Evolutionary conservation across 1,140 invertebrate species (phyloP).

Genomic region (Schlechtendalia chinensis): DNA sequence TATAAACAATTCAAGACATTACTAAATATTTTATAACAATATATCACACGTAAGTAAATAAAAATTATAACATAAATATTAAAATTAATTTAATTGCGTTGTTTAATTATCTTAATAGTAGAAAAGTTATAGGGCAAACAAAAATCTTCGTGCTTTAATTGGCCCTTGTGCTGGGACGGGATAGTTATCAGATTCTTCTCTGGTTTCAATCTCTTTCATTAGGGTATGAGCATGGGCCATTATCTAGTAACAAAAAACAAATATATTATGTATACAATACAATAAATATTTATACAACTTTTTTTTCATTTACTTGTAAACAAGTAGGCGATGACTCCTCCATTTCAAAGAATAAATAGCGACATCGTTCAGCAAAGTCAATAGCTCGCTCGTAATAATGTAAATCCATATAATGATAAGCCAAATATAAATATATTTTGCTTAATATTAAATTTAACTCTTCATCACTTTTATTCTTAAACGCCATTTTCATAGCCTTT

Average conservation of each 20-base stretch:
- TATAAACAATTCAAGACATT: too few species aligned
- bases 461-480: background rate
- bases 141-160: constrained; percentile 38
- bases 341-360: background rate
- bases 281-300: constrained; percentile 5
- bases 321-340: background rate
- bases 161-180: background rate
- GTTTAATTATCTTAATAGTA: background rate
- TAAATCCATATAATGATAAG: constrained; percentile 37
- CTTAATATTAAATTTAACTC: constrained; percentile 7
- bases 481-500: constrained; percentile 13
- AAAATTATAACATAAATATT: background rate
- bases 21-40: too few species aligned
- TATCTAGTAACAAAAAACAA: background rate
- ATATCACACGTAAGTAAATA: background rate
- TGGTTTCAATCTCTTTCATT: constrained; percentile 1
- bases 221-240: background rate
- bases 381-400: constrained; percentile 20
- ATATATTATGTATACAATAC: background rate
- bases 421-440: constrained; percentile 43
- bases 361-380: constrained; percentile 1
- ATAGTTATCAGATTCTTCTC: background rate
- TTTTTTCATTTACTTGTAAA: background rate
- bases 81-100: background rate
- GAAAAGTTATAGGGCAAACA: constrained; percentile 19